A percentile compares a stretch with the other conserved stretches of the same genome.
Conservation (phyloP, 2,113 vertebrate species). For the Hippocampus mohnikei region DNA sequence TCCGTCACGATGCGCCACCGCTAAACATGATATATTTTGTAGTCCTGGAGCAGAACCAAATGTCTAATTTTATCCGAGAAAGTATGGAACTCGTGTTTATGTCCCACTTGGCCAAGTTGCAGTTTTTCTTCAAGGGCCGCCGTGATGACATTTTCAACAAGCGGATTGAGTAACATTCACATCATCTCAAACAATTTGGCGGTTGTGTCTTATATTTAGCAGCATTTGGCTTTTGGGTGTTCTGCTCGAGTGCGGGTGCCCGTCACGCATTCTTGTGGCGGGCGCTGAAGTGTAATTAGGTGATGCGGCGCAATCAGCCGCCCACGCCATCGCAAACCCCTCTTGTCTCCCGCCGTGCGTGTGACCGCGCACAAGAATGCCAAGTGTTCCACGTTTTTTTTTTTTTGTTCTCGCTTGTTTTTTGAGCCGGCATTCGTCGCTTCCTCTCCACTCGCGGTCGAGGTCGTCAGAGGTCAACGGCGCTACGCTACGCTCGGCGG, state of each 20-base stretch:
- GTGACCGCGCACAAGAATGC: constrained; percentile 33
- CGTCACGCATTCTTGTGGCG: constrained; percentile 46
- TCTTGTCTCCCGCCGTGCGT: constrained; percentile 23
- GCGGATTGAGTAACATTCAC: neutral
- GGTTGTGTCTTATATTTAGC: neutral
- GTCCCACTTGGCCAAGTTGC: neutral
- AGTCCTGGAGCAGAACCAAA: neutral
- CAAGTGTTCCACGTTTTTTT: constrained; percentile 15
- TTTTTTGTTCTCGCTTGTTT: neutral
- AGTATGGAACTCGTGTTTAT: neutral
- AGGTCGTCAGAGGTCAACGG: constrained; percentile 27
- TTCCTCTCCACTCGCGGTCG: neutral
- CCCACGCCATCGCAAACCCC: constrained; percentile 32
- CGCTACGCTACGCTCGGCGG: too few species aligned
- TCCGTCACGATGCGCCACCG: too few species aligned
- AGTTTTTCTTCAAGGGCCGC: neutral
- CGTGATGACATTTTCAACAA: neutral
- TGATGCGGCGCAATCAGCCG: constrained; percentile 32
- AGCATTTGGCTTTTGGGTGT: neutral
- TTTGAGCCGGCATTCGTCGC: neutral
- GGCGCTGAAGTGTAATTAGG: constrained; percentile 54
- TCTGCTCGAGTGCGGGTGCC: constrained; percentile 3
- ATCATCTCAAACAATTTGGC: neutral
- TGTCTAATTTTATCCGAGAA: neutral
- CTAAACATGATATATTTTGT: neutral